Evolutionary conservation across 2,113 vertebrate species (phyloP).

Genomic region (Spea bombifrons): DNA sequence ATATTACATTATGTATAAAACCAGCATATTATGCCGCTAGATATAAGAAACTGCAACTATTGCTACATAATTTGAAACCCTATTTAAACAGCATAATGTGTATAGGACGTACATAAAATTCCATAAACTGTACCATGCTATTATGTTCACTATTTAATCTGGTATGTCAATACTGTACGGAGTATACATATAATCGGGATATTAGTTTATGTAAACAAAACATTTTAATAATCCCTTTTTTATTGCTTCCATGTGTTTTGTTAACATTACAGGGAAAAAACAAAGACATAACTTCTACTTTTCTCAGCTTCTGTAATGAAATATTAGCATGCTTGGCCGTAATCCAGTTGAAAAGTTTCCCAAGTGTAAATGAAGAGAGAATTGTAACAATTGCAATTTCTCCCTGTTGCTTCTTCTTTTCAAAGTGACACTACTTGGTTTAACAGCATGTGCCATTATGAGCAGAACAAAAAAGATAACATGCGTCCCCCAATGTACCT

Average conservation of each 20-base stretch:
- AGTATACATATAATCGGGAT: background rate
- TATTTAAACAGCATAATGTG: no score
- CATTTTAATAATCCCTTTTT: slow-evolving; percentile 19
- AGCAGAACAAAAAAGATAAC: slow-evolving; percentile 26
- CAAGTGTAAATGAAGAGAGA: slow-evolving; percentile 43
- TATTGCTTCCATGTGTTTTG: slow-evolving; percentile 14
- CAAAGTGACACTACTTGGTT: slow-evolving; percentile 38
- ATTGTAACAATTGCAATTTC: slow-evolving; percentile 39
- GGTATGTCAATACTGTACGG: no score
- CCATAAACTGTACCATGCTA: no score
- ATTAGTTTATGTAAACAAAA: slow-evolving; percentile 15
- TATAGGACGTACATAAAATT: no score
- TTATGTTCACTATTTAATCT: no score
- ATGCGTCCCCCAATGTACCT: slow-evolving; percentile 14
- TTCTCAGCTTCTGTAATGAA: slow-evolving; percentile 21
- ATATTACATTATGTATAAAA: no score
- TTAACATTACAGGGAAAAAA: slow-evolving; percentile 27
- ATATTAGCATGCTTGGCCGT: slow-evolving; percentile 30
- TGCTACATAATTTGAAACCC: no score
- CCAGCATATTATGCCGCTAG: no score
- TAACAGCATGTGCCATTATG: slow-evolving; percentile 39
- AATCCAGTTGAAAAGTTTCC: slow-evolving; percentile 35
- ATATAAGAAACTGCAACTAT: no score
- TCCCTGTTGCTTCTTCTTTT: slow-evolving; percentile 30
- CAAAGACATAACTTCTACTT: slow-evolving; percentile 30